Evolutionary conservation across 2,888 invertebrate genomes (phyloP).

Genomic region (Clunio marinus): DNA sequence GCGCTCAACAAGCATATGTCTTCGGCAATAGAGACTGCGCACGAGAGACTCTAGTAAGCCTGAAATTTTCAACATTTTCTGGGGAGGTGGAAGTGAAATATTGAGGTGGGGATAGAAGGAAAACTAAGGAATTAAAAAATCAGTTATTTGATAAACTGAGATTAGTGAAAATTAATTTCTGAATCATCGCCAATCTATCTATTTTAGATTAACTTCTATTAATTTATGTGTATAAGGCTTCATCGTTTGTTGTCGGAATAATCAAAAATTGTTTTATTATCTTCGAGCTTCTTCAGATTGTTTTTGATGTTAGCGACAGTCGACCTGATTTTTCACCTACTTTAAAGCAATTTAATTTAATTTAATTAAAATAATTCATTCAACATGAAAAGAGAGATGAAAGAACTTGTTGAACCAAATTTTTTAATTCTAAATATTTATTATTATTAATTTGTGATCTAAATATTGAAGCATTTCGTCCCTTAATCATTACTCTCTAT

Average conservation of each 20-base stretch:
- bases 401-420: too few species aligned
- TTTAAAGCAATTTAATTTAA: too few species aligned
- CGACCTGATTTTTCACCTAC: too few species aligned
- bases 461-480: neutral
- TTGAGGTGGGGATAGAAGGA: neutral
- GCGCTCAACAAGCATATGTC: neutral
- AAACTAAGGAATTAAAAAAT: neutral
- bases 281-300: too few species aligned
- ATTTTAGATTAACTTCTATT: neutral
- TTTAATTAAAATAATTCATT: too few species aligned
- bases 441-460: too few species aligned
- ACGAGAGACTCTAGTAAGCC: neutral
- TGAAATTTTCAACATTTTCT: neutral
- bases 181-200: neutral
- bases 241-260: neutral
- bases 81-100: neutral
- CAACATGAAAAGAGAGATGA: too few species aligned
- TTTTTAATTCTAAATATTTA: too few species aligned
- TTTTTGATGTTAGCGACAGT: too few species aligned
- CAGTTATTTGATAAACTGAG: neutral
- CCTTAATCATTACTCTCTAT: neutral
- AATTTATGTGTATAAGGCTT: too few species aligned
- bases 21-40: constrained; percentile 2
- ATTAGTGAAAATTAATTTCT: constrained; percentile 17
- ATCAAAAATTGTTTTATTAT: neutral